Conservation (phyloP, 2,113 vertebrate species). For the Psophia crepitans region DNA sequence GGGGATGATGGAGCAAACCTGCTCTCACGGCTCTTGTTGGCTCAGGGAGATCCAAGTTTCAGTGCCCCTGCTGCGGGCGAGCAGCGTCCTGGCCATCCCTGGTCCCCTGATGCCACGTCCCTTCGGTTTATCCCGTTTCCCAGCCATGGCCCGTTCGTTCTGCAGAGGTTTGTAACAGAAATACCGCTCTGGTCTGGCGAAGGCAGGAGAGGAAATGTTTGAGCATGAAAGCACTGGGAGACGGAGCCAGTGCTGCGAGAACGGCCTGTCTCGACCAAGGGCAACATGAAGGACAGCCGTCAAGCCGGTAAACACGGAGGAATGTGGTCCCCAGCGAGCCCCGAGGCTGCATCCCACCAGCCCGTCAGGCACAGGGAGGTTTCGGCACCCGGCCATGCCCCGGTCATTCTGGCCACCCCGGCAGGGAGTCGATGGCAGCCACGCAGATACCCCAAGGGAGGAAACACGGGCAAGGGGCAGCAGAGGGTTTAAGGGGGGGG, state of each 20-base stretch:
- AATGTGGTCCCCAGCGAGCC: neutral
- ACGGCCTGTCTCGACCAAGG: neutral
- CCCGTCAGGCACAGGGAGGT: neutral
- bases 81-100: neutral
- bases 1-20: neutral
- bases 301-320: accelerated
- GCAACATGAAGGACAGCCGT: neutral
- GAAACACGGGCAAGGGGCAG: neutral
- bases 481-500: neutral
- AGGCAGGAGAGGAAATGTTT: conserved; percentile 4
- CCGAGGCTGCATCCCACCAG: neutral
- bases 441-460: neutral
- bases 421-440: neutral
- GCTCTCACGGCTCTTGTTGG: neutral
- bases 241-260: neutral
- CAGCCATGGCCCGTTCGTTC: accelerated
- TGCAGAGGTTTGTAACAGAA: neutral
- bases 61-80: neutral
- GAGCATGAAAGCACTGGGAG: neutral
- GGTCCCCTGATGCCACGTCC: neutral
- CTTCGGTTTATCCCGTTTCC: neutral
- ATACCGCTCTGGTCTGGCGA: neutral
- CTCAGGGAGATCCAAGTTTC: neutral
- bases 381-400: neutral
- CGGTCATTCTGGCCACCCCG: neutral